phyloP scores from a whole-genome alignment of 1,140 invertebrate genomes.

The Ceratosolen solmsi region DNA sequence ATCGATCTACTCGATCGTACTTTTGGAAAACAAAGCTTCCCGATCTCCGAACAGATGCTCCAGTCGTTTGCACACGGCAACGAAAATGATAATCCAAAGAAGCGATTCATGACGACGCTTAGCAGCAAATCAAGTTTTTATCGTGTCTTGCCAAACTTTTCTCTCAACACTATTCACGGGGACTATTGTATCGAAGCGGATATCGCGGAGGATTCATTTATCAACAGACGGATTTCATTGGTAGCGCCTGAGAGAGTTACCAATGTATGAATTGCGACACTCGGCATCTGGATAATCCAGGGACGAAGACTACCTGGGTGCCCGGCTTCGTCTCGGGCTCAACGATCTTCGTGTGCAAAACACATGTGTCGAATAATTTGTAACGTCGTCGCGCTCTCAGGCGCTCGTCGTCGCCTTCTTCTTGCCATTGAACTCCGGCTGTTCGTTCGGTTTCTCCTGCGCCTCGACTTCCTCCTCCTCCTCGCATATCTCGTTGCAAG shows the following conservation, averaged over 20 bases:
- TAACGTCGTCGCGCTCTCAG: not conserved
- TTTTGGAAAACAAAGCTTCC: no score
- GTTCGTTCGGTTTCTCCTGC: not conserved
- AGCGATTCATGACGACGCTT: no score
- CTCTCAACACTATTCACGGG: not conserved
- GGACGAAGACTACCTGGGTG: no score
- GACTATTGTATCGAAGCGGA: not conserved
- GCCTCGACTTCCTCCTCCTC: slow-evolving; percentile 67
- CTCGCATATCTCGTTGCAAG: slow-evolving; percentile 74
- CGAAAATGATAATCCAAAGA: no score
- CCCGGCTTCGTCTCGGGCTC: not conserved
- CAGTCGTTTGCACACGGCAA: no score
- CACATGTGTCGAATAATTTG: not conserved
- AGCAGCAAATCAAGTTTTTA: not conserved
- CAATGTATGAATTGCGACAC: not conserved
- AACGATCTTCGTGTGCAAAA: not conserved
- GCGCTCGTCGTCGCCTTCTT: slow-evolving; percentile 2
- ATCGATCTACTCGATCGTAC: no score
- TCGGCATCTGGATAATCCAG: not conserved
- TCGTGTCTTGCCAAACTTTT: not conserved
- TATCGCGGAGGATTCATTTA: not conserved
- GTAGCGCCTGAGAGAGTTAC: not conserved
- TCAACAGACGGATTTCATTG: slow-evolving; percentile 14
- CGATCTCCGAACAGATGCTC: no score
- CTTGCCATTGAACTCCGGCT: not conserved